These are phyloP conservation scores for Benitochromis conjunctus DNA, from an alignment of 2,113 vertebrate genomes.

Conservation along the genomic window DNA sequence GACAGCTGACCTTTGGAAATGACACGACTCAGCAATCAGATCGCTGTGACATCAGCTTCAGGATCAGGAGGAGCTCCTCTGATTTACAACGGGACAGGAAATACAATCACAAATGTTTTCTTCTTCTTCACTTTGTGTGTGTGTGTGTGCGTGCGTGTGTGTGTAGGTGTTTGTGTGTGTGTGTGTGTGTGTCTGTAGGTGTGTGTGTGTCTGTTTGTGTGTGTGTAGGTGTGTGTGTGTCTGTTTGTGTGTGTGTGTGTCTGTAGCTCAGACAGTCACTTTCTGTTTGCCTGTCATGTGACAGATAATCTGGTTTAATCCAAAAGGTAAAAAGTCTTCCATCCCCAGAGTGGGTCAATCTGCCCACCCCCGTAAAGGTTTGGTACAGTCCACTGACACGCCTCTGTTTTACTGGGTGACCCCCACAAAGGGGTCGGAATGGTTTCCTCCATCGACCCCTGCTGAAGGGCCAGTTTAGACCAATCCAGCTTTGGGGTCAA, in stretches of 20 bases:
- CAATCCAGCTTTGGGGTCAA: not conserved
- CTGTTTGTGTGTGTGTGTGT: not conserved
- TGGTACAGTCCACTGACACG: not conserved
- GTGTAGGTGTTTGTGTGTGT: too few species aligned
- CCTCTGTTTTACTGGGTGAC: not conserved
- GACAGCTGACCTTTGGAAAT: not conserved
- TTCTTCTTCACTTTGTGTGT: not conserved
- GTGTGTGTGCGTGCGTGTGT: too few species aligned
- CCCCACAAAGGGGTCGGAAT: not conserved
- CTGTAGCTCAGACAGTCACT: not conserved
- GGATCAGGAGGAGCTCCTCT: not conserved
- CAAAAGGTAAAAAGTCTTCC: not conserved
- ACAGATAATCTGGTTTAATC: not conserved
- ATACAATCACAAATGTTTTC: slow-evolving; percentile 20
- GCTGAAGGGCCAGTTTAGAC: not conserved
- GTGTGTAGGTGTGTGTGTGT: not conserved
- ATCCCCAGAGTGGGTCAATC: not conserved
- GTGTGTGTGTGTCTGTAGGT: not conserved
- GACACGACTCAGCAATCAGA: not conserved
- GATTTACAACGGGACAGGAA: slow-evolving; percentile 10
- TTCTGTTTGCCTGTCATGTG: not conserved
- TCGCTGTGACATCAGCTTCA: not conserved
- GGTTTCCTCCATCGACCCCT: not conserved
- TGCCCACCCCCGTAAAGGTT: not conserved
- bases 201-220: not conserved